These are phyloP conservation scores for Cotesia typhae DNA, from an alignment of 1,140 invertebrate species.

Conservation along the genomic window DNA sequence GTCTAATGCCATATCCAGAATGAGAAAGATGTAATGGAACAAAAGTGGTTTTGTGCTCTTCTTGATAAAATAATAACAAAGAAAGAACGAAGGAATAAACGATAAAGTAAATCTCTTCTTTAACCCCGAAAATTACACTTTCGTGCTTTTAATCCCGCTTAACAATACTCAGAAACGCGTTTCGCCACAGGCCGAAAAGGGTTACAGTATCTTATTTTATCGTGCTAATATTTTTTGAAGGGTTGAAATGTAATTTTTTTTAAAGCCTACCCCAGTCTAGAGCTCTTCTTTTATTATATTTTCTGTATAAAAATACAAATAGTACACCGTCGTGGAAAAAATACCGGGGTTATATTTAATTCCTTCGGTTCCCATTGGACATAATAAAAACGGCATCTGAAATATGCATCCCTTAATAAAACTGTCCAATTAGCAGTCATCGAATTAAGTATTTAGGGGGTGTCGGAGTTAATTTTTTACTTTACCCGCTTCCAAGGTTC, in stretches of 20 bases:
- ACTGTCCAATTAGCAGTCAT: slow-evolving; percentile 64
- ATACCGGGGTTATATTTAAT: slow-evolving; percentile 7
- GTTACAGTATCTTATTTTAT: slow-evolving; percentile 42
- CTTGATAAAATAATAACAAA: slow-evolving; percentile 27
- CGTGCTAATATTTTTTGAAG: slow-evolving; percentile 61
- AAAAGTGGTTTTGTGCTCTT: slow-evolving; percentile 30
- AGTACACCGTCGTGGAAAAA: slow-evolving; percentile 17
- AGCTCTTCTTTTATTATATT: background rate
- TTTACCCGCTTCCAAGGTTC: slow-evolving; percentile 40
- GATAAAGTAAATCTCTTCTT: slow-evolving; percentile 39
- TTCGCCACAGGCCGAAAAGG: slow-evolving; percentile 48
- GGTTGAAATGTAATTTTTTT: slow-evolving; percentile 63
- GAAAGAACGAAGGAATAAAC: slow-evolving; percentile 5
- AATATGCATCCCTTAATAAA: slow-evolving; percentile 68
- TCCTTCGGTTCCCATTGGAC: slow-evolving; percentile 53
- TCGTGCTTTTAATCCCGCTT: slow-evolving; percentile 59
- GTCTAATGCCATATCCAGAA: no score
- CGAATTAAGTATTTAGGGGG: slow-evolving; percentile 64
- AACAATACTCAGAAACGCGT: slow-evolving; percentile 50
- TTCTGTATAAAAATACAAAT: background rate
- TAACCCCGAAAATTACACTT: slow-evolving; percentile 57
- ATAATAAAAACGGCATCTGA: slow-evolving; percentile 65
- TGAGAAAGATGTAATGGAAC: background rate
- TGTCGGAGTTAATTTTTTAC: slow-evolving; percentile 43
- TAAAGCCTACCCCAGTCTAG: slow-evolving; percentile 30